Percentiles rank a stretch among this genome's conserved stretches.
These are phyloP conservation scores for Holothuria leucospilota DNA, from an alignment of 53 echinoderm and acorn worm genomes.

Conservation along the genomic window DNA sequence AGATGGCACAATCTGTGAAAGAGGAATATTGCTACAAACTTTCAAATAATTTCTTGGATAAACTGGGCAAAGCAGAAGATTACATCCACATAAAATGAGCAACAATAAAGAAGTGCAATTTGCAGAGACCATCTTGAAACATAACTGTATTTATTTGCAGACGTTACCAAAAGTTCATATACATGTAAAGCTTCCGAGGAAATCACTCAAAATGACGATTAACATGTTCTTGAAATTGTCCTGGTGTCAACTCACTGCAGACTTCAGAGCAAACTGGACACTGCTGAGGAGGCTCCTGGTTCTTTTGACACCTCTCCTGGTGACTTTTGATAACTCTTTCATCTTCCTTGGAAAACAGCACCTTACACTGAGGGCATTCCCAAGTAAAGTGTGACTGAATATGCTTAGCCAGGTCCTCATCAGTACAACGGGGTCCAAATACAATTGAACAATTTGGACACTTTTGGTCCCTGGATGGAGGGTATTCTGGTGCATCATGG, in stretches of 20 bases:
- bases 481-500: conserved; percentile 17
- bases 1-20: no score
- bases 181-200: no score
- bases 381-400: conserved; percentile 81
- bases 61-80: no score
- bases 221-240: neutral
- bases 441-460: conserved; percentile 85
- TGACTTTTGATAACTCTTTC: neutral
- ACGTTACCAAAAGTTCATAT: no score
- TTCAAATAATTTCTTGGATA: no score
- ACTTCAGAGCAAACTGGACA: neutral
- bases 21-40: no score
- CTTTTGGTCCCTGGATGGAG: conserved; percentile 17
- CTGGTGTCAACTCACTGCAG: neutral
- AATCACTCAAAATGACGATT: neutral
- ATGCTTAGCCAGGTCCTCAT: conserved; percentile 80
- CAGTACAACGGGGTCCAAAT: conserved; percentile 74
- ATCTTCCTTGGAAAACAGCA: conserved; percentile 62
- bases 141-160: no score
- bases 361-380: conserved; percentile 78
- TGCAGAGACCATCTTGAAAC: no score
- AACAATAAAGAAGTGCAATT: no score
- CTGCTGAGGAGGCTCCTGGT: neutral
- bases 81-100: no score
- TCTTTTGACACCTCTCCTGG: neutral